These are phyloP conservation scores for Entomobrya multifasciata DNA, from an alignment of 2,888 invertebrate genomes.

Conservation along the genomic window DNA sequence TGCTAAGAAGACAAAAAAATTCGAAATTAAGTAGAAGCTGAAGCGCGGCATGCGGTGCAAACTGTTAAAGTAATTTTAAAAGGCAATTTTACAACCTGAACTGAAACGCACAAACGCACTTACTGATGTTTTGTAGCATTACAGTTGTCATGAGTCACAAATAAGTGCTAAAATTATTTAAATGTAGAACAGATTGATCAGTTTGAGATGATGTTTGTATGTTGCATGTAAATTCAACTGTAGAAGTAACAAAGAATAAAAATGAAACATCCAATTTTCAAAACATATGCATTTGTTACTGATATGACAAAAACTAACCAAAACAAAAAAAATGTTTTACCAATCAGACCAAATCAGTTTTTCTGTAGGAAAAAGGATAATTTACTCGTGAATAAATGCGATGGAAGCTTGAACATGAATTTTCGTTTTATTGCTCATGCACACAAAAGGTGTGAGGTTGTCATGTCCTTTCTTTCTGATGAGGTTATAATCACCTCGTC, in stretches of 20 bases:
- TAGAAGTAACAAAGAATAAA: too few species aligned
- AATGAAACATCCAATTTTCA: too few species aligned
- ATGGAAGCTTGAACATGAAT: conserved; percentile 14
- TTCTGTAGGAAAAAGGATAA: too few species aligned
- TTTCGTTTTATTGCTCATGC: conserved; percentile 7
- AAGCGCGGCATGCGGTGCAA: not conserved
- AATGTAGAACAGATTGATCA: not conserved
- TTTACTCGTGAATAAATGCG: conserved; percentile 8
- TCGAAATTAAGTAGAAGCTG: not conserved
- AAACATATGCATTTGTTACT: too few species aligned
- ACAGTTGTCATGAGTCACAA: not conserved
- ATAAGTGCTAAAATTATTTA: not conserved
- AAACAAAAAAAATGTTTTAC: not conserved
- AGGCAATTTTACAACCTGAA: conserved; percentile 5
- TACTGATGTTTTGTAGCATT: conserved; percentile 23
- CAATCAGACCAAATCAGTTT: conserved; percentile 28
- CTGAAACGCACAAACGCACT: too few species aligned
- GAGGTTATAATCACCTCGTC: not conserved
- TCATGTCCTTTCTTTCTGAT: conserved; percentile 25
- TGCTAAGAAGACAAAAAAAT: conserved; percentile 21
- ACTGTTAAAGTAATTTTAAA: too few species aligned
- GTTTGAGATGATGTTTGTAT: conserved; percentile 3
- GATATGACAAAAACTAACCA: not conserved
- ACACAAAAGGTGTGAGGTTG: conserved; percentile 9
- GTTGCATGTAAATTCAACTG: too few species aligned